These are phyloP conservation scores for Cranoglanis bouderius DNA, from an alignment of 2,113 vertebrate genomes.

Conservation along the genomic window DNA sequence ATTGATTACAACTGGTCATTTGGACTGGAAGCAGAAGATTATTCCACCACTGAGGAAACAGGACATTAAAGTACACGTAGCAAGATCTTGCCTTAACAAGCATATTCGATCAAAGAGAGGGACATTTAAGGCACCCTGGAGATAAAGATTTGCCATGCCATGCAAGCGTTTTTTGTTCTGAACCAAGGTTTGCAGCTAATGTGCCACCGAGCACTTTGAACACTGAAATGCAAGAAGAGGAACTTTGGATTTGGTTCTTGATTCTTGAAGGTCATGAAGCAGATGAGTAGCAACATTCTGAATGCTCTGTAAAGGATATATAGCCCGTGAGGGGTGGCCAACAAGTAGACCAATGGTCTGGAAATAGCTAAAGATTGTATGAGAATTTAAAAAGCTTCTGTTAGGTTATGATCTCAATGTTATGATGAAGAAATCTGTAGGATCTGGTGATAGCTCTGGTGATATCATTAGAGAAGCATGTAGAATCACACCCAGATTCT, in stretches of 20 bases:
- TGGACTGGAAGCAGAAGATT: not conserved
- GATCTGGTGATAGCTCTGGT: not conserved
- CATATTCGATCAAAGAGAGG: not conserved
- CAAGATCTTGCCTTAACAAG: not conserved
- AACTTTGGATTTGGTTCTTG: not conserved
- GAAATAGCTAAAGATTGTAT: not conserved
- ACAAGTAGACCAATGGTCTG: not conserved
- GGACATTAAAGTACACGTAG: slow-evolving; percentile 8
- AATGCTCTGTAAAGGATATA: not conserved
- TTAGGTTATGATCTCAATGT: not conserved
- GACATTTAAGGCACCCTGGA: not conserved
- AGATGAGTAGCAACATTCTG: not conserved
- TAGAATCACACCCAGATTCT: not conserved
- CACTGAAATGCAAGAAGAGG: not conserved
- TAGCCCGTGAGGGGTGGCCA: not conserved
- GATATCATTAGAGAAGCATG: not conserved
- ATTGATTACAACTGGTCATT: not conserved
- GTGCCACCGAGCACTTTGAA: not conserved
- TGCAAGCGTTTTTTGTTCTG: not conserved
- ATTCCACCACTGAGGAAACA: not conserved
- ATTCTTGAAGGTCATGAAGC: not conserved
- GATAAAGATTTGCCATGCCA: not conserved
- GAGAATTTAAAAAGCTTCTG: not conserved
- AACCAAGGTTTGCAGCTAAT: not conserved
- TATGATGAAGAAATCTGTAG: not conserved